These are phyloP conservation scores for Phytoseiulus persimilis DNA, from an alignment of 2,888 invertebrate species.

Conservation along the genomic window DNA sequence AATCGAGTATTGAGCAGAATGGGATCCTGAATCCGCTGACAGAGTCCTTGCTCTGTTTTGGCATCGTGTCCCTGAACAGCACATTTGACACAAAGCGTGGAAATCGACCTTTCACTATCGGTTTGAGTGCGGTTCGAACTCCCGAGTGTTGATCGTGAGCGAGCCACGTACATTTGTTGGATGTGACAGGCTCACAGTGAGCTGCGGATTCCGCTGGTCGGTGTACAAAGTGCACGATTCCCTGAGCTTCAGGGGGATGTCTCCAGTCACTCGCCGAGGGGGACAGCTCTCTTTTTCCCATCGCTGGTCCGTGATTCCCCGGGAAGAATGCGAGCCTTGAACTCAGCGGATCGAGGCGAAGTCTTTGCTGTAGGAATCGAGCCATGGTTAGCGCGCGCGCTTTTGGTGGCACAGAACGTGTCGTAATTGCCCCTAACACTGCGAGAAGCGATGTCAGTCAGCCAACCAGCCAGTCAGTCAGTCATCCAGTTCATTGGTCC, in stretches of 20 bases:
- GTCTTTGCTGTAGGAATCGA: background rate
- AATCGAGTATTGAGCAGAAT: background rate
- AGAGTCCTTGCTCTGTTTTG: background rate
- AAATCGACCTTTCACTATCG: background rate
- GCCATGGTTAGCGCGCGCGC: background rate
- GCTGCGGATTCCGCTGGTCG: no score
- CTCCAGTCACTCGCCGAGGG: no score
- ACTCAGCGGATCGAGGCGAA: background rate
- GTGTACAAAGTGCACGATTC: no score
- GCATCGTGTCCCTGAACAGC: background rate
- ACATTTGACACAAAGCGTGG: background rate
- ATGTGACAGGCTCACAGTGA: no score
- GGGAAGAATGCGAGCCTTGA: background rate
- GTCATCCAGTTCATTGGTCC: background rate
- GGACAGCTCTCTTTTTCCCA: no score
- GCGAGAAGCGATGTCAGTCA: background rate
- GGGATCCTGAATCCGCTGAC: background rate
- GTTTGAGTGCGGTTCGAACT: background rate
- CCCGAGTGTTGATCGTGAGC: background rate
- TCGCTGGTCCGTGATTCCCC: no score
- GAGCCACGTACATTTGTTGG: background rate
- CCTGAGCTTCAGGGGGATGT: no score
- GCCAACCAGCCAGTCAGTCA: background rate
- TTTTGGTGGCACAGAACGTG: background rate
- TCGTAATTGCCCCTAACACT: conserved; percentile 5